A percentile compares a stretch with the other conserved stretches of the same genome.
phyloP scores from a whole-genome alignment of 1,140 invertebrate species.

The Venturia canescens region DNA sequence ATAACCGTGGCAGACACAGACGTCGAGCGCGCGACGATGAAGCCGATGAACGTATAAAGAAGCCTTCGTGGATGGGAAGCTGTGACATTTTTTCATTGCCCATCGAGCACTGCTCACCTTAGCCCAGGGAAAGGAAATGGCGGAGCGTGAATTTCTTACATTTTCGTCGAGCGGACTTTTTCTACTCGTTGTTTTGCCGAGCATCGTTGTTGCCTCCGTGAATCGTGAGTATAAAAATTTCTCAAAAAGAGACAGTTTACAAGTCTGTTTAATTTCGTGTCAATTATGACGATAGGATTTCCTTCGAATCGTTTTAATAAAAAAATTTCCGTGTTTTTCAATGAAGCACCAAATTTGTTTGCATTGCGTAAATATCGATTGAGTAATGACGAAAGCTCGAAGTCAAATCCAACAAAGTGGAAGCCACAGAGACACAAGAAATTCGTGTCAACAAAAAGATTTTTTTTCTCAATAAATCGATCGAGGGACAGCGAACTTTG shows the following conservation, averaged over 20 bases:
- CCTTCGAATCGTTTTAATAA: not conserved
- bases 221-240: slow-evolving; percentile 39
- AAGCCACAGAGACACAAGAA: too few relatives aligned
- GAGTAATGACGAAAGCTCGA: too few relatives aligned
- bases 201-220: slow-evolving; percentile 2
- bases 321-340: not conserved
- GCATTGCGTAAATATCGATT: too few relatives aligned
- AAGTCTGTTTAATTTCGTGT: not conserved
- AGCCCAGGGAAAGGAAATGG: slow-evolving; percentile 51
- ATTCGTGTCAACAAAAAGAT: too few relatives aligned
- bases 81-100: slow-evolving; percentile 54
- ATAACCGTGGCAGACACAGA: slow-evolving; percentile 39
- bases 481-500: too few relatives aligned
- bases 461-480: too few relatives aligned
- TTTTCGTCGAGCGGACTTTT: slow-evolving; percentile 46
- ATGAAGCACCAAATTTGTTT: too few relatives aligned
- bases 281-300: not conserved
- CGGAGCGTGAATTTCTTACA: slow-evolving; percentile 19
- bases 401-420: too few relatives aligned
- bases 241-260: not conserved
- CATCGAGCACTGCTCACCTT: slow-evolving; percentile 38
- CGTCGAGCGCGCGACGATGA: not conserved
- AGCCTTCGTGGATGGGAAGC: slow-evolving; percentile 44
- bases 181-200: not conserved
- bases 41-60: slow-evolving; percentile 52